phyloP scores from a whole-genome alignment of 2,888 invertebrate genomes.

The Pollenia angustigena region DNA sequence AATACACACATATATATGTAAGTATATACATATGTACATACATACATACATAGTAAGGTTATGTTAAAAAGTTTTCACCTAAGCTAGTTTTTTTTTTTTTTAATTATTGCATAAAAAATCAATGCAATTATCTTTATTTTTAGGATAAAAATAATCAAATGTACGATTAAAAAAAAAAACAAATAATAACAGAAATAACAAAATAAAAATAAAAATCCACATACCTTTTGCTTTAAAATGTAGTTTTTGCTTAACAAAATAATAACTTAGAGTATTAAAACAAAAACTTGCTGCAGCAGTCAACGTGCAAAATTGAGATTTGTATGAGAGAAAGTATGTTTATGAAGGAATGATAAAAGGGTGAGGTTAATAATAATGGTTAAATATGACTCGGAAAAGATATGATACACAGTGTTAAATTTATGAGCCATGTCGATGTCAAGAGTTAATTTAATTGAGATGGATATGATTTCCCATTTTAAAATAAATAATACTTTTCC shows the following conservation, averaged over 20 bases:
- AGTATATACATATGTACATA: background rate
- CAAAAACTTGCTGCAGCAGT: slow-evolving; percentile 60
- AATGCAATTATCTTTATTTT: slow-evolving; percentile 39
- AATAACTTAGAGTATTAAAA: slow-evolving; percentile 52
- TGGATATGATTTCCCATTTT: slow-evolving; percentile 35
- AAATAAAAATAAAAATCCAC: slow-evolving; percentile 69
- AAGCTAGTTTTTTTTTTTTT: background rate
- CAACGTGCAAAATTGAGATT: slow-evolving; percentile 57
- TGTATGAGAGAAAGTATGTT: slow-evolving; percentile 20
- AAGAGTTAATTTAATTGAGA: slow-evolving; percentile 1
- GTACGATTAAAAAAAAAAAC: slow-evolving; percentile 14
- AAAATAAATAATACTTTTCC: slow-evolving; percentile 49
- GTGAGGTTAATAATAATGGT: slow-evolving; percentile 14
- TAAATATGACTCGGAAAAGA: slow-evolving; percentile 58
- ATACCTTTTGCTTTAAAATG: slow-evolving; percentile 67
- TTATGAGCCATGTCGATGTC: slow-evolving; percentile 40
- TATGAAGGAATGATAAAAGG: slow-evolving; percentile 46
- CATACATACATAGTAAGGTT: background rate
- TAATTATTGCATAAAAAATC: background rate
- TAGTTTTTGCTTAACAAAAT: slow-evolving; percentile 53
- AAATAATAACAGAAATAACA: slow-evolving; percentile 43
- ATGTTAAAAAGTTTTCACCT: background rate
- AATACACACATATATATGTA: background rate
- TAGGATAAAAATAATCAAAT: slow-evolving; percentile 3
- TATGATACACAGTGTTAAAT: slow-evolving; percentile 23